Base-by-base conservation (phyloP, 2,113 vertebrate genomes). In the Callocephalon fimbriatum region DNA sequence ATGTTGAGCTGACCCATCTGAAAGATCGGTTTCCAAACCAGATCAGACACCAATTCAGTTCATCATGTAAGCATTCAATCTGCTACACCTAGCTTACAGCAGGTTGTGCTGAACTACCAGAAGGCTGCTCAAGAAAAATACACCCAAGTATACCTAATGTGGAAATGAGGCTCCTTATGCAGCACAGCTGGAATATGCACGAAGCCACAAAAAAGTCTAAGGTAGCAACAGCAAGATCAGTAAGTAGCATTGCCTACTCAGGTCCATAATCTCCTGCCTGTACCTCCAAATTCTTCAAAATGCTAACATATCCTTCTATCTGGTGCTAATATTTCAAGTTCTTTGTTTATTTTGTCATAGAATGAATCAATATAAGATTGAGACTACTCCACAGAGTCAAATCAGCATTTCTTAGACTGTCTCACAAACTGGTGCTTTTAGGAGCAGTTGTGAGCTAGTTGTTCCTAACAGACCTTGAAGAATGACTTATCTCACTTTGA, bases 81-180 rank as follows among this genome's bases (percentile, higher is more conserved):
- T 59, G 38, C 19, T 74, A 48, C 6, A 74, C 12, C 31, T 19
- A 37, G 9, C 35, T 82, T 63, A 42, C 5, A 88, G 58, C 13
- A 88, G 38, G 20, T 6, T 45, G 31, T 48, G 47, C 86, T 74
- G 53, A 75, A 72, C 29, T 47, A 62, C 44, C 58, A 32, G 37
- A 82, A 67, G 26, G 47, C 44, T 92, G 38, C 35, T 50, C 37
- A 29, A 63, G 26, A 73, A 84, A 67, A 85, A 35, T 3, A 27
- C 0, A 6, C 35, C 4, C 42, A 85, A 35, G 16, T 50, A 3
- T 9, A 42, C 10, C 5, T 47, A 14, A 25, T 12, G 23, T 37
- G 32, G 45, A 81, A 74, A 63, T 10, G 17, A 65, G 48, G 56
- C 6, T 59, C 56, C 42, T 68, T 38, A 51, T 32, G 31, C 31